Percentiles rank a stretch among this genome's conserved stretches.
Conservation (phyloP, 2,888 invertebrate species). For the Spatulosminthurus flaviceps region DNA sequence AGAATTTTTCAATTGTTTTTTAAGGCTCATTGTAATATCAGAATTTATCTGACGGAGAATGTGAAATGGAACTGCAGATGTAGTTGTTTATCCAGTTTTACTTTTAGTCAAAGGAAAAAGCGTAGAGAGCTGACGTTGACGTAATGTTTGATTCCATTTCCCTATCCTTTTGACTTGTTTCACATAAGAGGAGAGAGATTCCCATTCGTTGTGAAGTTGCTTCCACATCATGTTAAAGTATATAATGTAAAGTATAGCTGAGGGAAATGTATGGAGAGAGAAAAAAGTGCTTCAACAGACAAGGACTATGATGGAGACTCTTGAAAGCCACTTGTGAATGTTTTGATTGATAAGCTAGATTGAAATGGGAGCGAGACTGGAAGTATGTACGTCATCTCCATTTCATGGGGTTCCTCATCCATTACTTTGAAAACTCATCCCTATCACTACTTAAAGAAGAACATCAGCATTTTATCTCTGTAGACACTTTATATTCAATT, state of each 20-base stretch:
- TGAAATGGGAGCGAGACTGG: slow-evolving; percentile 35
- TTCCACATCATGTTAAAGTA: not conserved
- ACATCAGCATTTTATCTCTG: no score
- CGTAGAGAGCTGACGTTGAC: not conserved
- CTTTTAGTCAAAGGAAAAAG: no score
- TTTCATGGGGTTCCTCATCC: not conserved
- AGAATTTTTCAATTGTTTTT: no score
- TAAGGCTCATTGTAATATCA: no score
- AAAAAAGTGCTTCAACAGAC: not conserved
- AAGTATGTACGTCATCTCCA: not conserved
- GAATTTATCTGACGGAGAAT: no score
- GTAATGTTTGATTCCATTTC: slow-evolving; percentile 13
- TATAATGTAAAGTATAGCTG: not conserved
- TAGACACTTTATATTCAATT: no score
- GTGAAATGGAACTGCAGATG: no score
- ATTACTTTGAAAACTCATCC: no score
- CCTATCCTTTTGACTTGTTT: not conserved
- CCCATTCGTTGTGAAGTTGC: not conserved
- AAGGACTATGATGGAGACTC: slow-evolving; percentile 27
- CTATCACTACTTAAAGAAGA: no score
- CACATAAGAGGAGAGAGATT: not conserved
- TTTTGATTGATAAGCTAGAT: slow-evolving; percentile 54
- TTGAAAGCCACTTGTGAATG: slow-evolving; percentile 50
- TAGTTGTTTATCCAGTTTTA: no score
- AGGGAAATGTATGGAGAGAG: not conserved